Base-by-base conservation (phyloP, 2,113 vertebrate species). In the Chunga burmeisteri region DNA sequence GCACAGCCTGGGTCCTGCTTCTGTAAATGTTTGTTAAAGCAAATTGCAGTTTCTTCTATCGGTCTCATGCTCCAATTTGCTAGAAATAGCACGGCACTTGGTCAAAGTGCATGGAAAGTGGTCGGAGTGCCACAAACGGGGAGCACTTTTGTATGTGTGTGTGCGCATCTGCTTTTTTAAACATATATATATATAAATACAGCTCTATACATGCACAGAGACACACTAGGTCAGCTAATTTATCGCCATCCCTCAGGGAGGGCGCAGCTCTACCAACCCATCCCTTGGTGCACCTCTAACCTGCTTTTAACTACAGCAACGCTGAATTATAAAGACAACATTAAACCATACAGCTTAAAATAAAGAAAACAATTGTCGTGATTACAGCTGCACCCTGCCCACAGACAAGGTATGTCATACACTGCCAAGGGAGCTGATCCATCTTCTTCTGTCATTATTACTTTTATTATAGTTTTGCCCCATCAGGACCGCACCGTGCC, bases 11-110 rank as follows among this genome's bases (percentile, higher is more conserved):
- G 29, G 23, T 88, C 47, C 67, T 81, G 29, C 66, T 70, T 80
- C 75, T 83, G 71, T 67, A 85, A 90, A 80, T 36, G 63, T 77
- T 94, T 95, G 79, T 59, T 86, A 50, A 86, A 66, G 49, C 67
- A 92, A 81, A 92, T 38, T 93, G 71, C 63, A 74, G 68, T 61
- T 82, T 81, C 61, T 90, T 94, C 58, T 68, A 7, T 49, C 29
- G 84, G 81, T 80, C 83, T 75, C 53, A 7, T 40, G 61, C 47
- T 68, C 66, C 65, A 49, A 15, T 72, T 94, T 94, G 40, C 86
- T 72, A n/a, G 50, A 78, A 93, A 93, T 55, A 84, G 73, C 52
- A 21, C 4, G 0, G 22, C 21, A 25, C 55, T 86, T 42, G 65
- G 72, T 81, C 92, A 93, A 90, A 86, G 83, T 34, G 6, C 47